Base-by-base conservation (phyloP, 2,113 vertebrate genomes). In the Aix galericulata region DNA sequence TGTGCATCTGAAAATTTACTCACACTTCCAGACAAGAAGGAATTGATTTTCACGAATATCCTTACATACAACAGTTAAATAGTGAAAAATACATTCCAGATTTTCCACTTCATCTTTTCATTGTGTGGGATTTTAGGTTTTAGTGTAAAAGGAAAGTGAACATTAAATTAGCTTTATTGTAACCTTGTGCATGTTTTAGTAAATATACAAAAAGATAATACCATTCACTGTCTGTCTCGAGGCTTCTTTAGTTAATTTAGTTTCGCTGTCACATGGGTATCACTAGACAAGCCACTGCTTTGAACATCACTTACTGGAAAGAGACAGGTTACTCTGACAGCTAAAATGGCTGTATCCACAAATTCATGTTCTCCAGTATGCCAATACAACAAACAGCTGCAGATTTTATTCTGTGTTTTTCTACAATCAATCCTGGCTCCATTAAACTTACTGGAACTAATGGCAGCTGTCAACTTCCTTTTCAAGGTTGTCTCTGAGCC, bases 101-200 rank as follows among this genome's bases (percentile, higher is more conserved):
- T 60, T 75, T 60, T 72, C 8, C 16, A n/a, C 26, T 75, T 89
- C 18, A 59, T 27, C 46, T 83, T 80, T 91, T 62, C 68, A 36
- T 36, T 62, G 6, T 67, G 11, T 27, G 6, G 2, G 66, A 56
- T 25, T 74, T 63, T n/a, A 50, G 5, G 32, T 76, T 32, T 71
- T 44, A 69, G 64, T 16, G 53, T 32, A 59, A 62, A 74, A 72
- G 4, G 7, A 11, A 85, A 66, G 27, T 3, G 8, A 72, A 17
- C 4, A 1, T n/a, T 63, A 34, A 50, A 42, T 0, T 40, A 0
- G 0, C 38, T 83, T 84, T 11, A 3, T 48, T 29, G 13, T 17
- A 32, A 34, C 1, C 7, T 4, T n/a, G 55, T 18, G 78, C 40
- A 8, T 3, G 31, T 77, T 69, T 80, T 50, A 86, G 17, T 3